Evolutionary conservation across 2,888 invertebrate genomes (phyloP).

Genomic region (Microplitis manilae): DNA sequence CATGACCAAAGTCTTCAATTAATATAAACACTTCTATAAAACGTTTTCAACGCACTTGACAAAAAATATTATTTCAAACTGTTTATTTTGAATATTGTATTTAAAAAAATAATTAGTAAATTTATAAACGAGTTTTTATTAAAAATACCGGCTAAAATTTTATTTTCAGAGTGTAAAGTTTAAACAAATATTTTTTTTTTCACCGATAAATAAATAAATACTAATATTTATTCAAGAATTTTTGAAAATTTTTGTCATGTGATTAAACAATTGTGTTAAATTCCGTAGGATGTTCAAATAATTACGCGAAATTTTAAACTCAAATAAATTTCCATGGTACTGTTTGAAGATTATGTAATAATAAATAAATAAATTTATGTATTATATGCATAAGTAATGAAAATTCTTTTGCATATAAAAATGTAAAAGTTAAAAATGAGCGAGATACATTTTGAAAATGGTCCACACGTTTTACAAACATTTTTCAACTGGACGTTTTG

Average conservation of each 20-base stretch:
- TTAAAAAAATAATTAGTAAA: too few species aligned
- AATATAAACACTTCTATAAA: background rate
- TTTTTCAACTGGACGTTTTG: constrained; percentile 17
- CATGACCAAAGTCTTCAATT: background rate
- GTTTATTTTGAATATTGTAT: too few species aligned
- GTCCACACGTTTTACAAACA: constrained; percentile 10
- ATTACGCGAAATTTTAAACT: background rate
- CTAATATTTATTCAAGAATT: too few species aligned
- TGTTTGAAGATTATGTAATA: background rate
- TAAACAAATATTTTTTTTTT: too few species aligned
- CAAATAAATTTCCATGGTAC: background rate
- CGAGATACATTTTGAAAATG: constrained; percentile 8
- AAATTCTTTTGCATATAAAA: background rate
- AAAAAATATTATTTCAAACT: too few species aligned
- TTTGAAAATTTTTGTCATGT: too few species aligned
- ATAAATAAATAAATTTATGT: background rate
- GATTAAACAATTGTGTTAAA: background rate
- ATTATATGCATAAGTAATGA: background rate
- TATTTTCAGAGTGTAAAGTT: too few species aligned
- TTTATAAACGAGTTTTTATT: too few species aligned
- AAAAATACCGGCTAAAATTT: too few species aligned
- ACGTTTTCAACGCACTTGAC: background rate
- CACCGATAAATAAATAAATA: too few species aligned
- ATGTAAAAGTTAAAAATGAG: constrained; percentile 10
- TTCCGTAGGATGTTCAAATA: background rate